phyloP scores from a whole-genome alignment of 1,140 invertebrate genomes.

The Zophobas morio region DNA sequence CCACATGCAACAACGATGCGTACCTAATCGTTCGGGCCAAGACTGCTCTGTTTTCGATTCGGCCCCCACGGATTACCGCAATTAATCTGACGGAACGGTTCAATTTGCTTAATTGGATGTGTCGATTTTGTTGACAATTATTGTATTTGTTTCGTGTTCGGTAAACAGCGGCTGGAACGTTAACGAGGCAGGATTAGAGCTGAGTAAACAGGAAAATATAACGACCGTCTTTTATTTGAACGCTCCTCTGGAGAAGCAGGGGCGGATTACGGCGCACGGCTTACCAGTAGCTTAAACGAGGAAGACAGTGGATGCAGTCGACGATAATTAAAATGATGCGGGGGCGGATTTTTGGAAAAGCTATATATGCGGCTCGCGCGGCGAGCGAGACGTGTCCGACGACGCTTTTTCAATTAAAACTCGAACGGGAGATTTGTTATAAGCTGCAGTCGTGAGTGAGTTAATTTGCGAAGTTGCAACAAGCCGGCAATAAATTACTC shows the following conservation, averaged over 20 bases:
- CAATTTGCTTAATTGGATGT: slow-evolving; percentile 43
- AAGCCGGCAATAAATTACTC: slow-evolving; percentile 17
- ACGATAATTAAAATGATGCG: no score
- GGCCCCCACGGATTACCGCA: slow-evolving; percentile 11
- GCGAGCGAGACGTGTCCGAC: no score
- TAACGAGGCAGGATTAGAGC: slow-evolving; percentile 51
- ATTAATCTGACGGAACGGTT: slow-evolving; percentile 24
- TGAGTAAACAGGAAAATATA: slow-evolving; percentile 43
- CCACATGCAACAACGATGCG: slow-evolving; percentile 30
- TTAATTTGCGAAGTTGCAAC: slow-evolving; percentile 25
- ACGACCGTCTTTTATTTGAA: slow-evolving; percentile 40
- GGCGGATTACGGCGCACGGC: slow-evolving; percentile 1
- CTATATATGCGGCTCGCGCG: no score
- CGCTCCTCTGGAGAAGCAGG: not conserved
- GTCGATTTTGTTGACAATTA: slow-evolving; percentile 44
- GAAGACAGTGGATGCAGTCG: not conserved
- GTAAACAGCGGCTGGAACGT: slow-evolving; percentile 42
- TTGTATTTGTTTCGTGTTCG: slow-evolving; percentile 42
- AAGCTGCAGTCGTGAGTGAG: slow-evolving; percentile 7
- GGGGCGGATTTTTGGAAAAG: no score
- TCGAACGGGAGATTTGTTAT: not conserved
- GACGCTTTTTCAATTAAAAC: no score
- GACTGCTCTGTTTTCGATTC: slow-evolving; percentile 3
- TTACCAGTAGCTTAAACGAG: not conserved
- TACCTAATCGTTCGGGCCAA: slow-evolving; percentile 23